A percentile compares a stretch with the other conserved stretches of the same genome.
Evolutionary conservation across 2,888 invertebrate species (phyloP).

Genomic region (Andrena marginata): DNA sequence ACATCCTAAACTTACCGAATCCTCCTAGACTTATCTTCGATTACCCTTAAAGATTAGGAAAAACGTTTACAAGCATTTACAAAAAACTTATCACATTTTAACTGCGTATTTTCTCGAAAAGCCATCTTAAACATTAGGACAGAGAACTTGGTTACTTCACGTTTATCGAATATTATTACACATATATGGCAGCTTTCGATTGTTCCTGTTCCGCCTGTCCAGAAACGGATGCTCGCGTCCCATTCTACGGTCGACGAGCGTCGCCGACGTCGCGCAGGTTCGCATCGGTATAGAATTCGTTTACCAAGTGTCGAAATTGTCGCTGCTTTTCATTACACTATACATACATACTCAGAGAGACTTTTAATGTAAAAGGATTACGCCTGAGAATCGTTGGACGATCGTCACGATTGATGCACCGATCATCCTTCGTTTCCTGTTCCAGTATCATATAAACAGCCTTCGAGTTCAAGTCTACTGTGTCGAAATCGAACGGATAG

Average conservation of each 20-base stretch:
- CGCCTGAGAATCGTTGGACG: slow-evolving; percentile 28
- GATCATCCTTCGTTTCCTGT: neutral
- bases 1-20: slow-evolving; percentile 73
- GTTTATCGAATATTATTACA: slow-evolving; percentile 60
- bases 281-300: slow-evolving; percentile 7
- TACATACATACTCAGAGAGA: slow-evolving; percentile 74
- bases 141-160: slow-evolving; percentile 60
- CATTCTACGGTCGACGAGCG: slow-evolving; percentile 13
- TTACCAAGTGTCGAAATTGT: slow-evolving; percentile 44
- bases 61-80: slow-evolving; percentile 85
- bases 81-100: slow-evolving; percentile 85
- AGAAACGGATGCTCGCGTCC: slow-evolving; percentile 20
- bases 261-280: neutral
- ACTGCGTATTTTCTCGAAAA: slow-evolving; percentile 79
- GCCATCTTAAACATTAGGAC: slow-evolving; percentile 74
- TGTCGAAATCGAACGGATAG: neutral
- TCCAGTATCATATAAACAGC: slow-evolving; percentile 30
- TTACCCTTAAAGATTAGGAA: slow-evolving; percentile 76
- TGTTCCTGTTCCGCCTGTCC: slow-evolving; percentile 22
- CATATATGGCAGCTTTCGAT: slow-evolving; percentile 71
- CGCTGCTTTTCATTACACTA: slow-evolving; percentile 62
- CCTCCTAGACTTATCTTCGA: slow-evolving; percentile 74
- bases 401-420: slow-evolving; percentile 24
- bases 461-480: slow-evolving; percentile 32
- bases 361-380: slow-evolving; percentile 63